Evolutionary conservation across 2,888 invertebrate species (phyloP).

Genomic region (Zaprionus bogoriensis): DNA sequence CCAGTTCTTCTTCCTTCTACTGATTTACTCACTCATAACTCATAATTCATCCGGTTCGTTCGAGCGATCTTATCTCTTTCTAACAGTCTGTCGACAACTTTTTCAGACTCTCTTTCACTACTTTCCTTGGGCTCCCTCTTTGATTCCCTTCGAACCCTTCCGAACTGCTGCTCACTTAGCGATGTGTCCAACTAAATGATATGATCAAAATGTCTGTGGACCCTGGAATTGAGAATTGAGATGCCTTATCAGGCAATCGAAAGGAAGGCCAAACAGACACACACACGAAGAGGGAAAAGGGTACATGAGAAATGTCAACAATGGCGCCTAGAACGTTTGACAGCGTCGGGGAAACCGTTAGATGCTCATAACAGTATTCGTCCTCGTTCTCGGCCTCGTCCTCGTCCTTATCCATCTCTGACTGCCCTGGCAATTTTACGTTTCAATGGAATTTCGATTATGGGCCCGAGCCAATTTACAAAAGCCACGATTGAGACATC

Average conservation of each 20-base stretch:
- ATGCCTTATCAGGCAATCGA: conserved; percentile 43
- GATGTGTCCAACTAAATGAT: conserved; percentile 26
- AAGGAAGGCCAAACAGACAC: conserved; percentile 26
- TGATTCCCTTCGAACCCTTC: conserved; percentile 15
- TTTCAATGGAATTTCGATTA: conserved; percentile 81
- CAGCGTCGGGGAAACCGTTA: conserved; percentile 51
- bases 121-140: not conserved
- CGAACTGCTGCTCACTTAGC: conserved; percentile 17
- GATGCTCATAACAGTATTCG: conserved; percentile 24
- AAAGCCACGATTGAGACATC: conserved; percentile 76
- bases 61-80: not conserved
- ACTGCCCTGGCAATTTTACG: conserved; percentile 72
- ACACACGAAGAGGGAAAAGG: conserved; percentile 31
- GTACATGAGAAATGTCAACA: conserved; percentile 51
- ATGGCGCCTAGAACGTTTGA: conserved; percentile 56
- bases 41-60: not conserved
- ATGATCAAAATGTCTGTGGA: conserved; percentile 40
- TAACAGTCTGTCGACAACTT: conserved; percentile 42
- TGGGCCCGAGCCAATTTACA: conserved; percentile 68
- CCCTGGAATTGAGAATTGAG: conserved; percentile 35
- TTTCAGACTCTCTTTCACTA: not conserved
- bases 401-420: conserved; percentile 1
- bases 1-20: too few species aligned
- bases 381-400: not conserved
- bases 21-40: conserved; percentile 17